Base-by-base conservation (phyloP, 2,888 invertebrate genomes). In the Papilio elwesi region DNA sequence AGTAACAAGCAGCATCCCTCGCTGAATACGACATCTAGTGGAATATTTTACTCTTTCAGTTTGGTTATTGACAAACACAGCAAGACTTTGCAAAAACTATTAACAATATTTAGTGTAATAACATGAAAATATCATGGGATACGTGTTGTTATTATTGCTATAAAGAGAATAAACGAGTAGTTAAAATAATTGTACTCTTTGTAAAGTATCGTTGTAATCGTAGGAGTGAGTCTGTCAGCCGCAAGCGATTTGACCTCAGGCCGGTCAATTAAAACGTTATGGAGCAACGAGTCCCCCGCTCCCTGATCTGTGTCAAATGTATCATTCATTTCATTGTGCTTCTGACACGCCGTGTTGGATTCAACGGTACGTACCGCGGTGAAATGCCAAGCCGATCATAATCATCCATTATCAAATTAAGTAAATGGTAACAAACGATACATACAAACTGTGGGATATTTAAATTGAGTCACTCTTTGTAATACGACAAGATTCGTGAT, bases 241-340 rank as follows among this genome's bases (percentile, higher is more conserved):
- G 81, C 92, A 93, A 93, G 92, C 92, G 92, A 93, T 93, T 93
- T 92, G 93, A 93, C 93, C 93, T 93, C 91, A 87, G 91, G 82
- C 87, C 87, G 80, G 81, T 90, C 89, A 92, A 93, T 93, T 93
- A 93, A 91, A 90, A 91, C 87, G 89, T 86, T 87, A 84, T 83
- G 84, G 82, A 81, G 81, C 80, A 77, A 76, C 77, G 80, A 82
- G 79, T 73, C 72, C 80, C 81, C 85, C 78, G 75, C 76, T 78
- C 70, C 70, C 80, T 82, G 80, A 80, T 80, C 81, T 82, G 80
- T 82, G 71, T 66, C 59, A 74, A 70, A 74, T 74, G 70, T 74
- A 70, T 70, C 73, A 70, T 73, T 70, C 63, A 63, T 68, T 16
- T 68, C 70, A 57, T 71, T 70, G 53, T 65, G 47, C 55, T 43